phyloP scores from a whole-genome alignment of 2,113 vertebrate species.

The Herpetotheres cachinnans region DNA sequence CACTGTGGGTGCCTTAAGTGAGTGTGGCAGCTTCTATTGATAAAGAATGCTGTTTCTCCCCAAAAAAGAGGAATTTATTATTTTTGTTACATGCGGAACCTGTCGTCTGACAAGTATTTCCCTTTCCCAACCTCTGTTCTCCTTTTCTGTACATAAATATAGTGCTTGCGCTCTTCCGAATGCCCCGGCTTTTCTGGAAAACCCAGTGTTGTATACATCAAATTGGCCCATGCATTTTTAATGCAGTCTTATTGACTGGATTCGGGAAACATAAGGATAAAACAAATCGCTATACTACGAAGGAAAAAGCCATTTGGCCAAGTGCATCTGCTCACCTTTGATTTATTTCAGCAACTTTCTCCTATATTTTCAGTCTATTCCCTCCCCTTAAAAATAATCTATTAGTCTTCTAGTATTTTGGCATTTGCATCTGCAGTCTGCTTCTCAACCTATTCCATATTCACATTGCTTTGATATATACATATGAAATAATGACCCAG shows the following conservation, averaged over 20 bases:
- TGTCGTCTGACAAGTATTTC: conserved; percentile 27
- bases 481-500: conserved; percentile 33
- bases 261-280: conserved; percentile 29
- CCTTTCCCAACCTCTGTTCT: neutral
- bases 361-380: conserved; percentile 43
- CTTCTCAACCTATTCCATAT: conserved; percentile 35
- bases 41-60: neutral
- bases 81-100: conserved; percentile 4
- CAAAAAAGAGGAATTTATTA: conserved; percentile 15
- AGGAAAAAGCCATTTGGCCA: conserved; percentile 59
- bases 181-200: neutral
- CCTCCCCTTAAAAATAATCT: conserved; percentile 42
- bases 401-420: conserved; percentile 57
- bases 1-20: neutral
- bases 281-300: conserved; percentile 23
- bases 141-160: neutral
- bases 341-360: conserved; percentile 60
- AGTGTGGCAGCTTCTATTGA: neutral
- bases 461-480: conserved; percentile 54
- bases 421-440: conserved; percentile 52
- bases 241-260: conserved; percentile 56
- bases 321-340: conserved; percentile 63
- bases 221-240: conserved; percentile 64
- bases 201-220: neutral
- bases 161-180: neutral